These are phyloP conservation scores for Sebastes umbrosus DNA, from an alignment of 2,797 vertebrate genomes.

Conservation along the genomic window DNA sequence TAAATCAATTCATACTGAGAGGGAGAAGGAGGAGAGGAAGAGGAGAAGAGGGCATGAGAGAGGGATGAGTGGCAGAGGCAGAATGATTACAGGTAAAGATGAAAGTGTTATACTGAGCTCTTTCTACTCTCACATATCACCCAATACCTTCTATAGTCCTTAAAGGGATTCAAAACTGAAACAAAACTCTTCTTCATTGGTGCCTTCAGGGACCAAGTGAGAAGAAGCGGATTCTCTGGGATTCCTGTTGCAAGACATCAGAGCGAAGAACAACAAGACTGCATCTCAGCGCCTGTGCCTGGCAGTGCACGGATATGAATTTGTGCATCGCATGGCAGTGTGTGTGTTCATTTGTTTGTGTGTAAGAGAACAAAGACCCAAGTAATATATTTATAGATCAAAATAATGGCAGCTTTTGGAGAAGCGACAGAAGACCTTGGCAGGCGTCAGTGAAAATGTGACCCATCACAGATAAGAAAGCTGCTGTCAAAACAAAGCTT, in stretches of 20 bases:
- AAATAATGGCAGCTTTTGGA: conserved; percentile 57
- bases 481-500: conserved; percentile 38
- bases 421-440: conserved; percentile 53
- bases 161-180: conserved; percentile 57
- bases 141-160: conserved; percentile 37
- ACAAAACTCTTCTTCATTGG: conserved; percentile 51
- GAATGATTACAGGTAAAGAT: conserved; percentile 67
- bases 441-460: conserved; percentile 55
- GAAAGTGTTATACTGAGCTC: conserved; percentile 54
- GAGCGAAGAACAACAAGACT: conserved; percentile 16
- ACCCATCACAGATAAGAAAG: conserved; percentile 52
- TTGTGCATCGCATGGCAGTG: conserved; percentile 14
- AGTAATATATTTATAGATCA: conserved; percentile 71
- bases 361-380: conserved; percentile 47
- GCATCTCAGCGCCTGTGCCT: conserved; percentile 5
- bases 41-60: conserved; percentile 30
- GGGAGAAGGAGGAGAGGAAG: conserved; percentile 21
- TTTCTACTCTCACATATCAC: conserved; percentile 45
- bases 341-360: conserved; percentile 27
- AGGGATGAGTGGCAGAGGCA: conserved; percentile 45
- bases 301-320: conserved; percentile 7
- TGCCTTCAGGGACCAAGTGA: conserved; percentile 43
- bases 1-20: conserved; percentile 72
- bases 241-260: conserved; percentile 39
- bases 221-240: conserved; percentile 21